Percentiles rank a stretch among this genome's conserved stretches.
These are phyloP conservation scores for Spilogale gracilis DNA, from an alignment of 2,113 vertebrate genomes.

Conservation along the genomic window DNA sequence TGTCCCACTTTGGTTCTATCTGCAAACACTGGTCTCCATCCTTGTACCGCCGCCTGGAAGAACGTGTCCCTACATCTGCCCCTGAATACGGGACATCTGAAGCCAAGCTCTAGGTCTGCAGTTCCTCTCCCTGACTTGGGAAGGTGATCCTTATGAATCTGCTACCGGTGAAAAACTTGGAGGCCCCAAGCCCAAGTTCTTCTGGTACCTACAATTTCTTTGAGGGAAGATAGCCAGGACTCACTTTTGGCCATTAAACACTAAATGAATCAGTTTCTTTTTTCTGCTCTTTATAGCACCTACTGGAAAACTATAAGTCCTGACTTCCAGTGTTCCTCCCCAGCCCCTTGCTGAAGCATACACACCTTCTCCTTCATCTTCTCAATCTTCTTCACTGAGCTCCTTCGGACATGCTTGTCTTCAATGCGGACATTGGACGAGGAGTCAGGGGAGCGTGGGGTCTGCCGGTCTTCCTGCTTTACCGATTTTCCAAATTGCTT, in stretches of 20 bases:
- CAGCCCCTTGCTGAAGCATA: fast-evolving
- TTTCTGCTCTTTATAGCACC: neutral
- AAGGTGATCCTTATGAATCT: neutral
- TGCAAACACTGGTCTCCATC: conserved; percentile 10
- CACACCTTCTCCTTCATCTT: conserved; percentile 99
- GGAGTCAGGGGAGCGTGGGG: conserved; percentile 96
- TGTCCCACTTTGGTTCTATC: conserved; percentile 13
- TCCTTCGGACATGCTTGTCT: conserved; percentile 96
- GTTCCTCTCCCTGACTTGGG: neutral
- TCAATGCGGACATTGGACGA: conserved; percentile 93
- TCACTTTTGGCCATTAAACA: neutral
- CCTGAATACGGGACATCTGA: neutral
- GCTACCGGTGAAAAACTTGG: neutral
- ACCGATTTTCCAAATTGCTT: conserved; percentile 98
- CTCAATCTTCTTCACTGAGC: conserved; percentile 98
- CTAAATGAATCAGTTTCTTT: neutral
- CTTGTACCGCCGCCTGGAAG: neutral
- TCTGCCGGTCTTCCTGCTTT: conserved; percentile 96
- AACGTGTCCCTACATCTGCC: neutral
- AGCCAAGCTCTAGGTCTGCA: neutral
- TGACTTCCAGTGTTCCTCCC: neutral
- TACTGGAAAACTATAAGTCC: neutral
- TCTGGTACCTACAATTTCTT: neutral
- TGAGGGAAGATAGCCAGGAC: neutral
- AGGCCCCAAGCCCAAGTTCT: neutral